Conservation (phyloP, 2,797 vertebrate species). For the Xiphophorus birchmanni region DNA sequence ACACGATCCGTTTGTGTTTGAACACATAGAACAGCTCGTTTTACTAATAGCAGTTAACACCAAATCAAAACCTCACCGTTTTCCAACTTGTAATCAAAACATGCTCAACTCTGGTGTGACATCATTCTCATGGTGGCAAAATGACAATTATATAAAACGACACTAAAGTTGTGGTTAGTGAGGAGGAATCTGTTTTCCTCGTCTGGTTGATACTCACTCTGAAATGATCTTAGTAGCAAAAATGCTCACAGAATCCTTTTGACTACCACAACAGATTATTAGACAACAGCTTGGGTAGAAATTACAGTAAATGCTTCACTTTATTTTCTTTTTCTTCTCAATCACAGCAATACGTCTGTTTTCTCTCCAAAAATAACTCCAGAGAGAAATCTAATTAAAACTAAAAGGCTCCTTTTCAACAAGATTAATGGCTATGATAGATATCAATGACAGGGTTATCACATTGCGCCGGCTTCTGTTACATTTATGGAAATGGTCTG, state of each 20-base stretch:
- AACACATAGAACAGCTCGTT: not conserved
- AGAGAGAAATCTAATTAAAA: not conserved
- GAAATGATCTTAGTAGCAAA: not conserved
- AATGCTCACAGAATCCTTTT: not conserved
- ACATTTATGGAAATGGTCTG: not conserved
- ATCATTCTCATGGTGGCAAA: not conserved
- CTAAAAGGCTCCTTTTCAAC: not conserved
- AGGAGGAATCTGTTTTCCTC: not conserved
- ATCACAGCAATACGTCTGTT: not conserved
- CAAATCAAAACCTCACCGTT: not conserved
- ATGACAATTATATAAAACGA: not conserved
- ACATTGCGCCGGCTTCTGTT: not conserved
- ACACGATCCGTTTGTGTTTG: not conserved
- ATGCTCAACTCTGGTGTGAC: not conserved
- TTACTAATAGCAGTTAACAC: not conserved
- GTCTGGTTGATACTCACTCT: not conserved
- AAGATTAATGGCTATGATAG: slow-evolving; percentile 1
- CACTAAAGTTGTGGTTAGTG: not conserved
- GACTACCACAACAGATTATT: not conserved
- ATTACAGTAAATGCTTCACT: not conserved
- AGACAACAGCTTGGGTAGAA: not conserved
- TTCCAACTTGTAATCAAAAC: not conserved
- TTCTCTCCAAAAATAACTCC: not conserved
- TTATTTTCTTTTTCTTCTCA: not conserved
- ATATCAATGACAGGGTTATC: slow-evolving; percentile 3